A percentile compares a stretch with the other conserved stretches of the same genome.
Evolutionary conservation across 2,113 vertebrate species (phyloP).

Genomic region (Hyla sarda): DNA sequence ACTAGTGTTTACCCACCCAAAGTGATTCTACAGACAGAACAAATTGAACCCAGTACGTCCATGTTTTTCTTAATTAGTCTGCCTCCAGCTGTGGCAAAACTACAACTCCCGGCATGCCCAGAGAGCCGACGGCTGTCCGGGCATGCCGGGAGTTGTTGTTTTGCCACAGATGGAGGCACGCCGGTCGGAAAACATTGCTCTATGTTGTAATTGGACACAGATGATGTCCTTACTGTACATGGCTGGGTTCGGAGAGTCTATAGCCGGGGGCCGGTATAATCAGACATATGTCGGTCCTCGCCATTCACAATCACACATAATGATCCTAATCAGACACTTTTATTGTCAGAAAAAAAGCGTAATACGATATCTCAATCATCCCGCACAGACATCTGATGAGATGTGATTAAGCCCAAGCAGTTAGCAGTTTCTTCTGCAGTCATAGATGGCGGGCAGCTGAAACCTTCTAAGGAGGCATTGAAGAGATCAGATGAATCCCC

Average conservation of each 20-base stretch:
- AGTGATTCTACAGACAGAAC: no score
- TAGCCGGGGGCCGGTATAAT: not conserved
- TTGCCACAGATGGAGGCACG: no score
- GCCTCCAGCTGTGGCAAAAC: no score
- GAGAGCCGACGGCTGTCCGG: no score
- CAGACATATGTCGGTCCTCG: conserved; percentile 1
- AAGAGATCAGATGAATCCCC: no score
- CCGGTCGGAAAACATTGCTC: no score
- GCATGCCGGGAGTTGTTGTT: no score
- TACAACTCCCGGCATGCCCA: no score
- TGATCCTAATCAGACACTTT: conserved; percentile 36
- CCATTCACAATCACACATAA: conserved; percentile 43
- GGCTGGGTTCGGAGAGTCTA: not conserved
- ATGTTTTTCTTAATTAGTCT: no score
- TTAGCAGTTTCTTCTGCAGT: not conserved
- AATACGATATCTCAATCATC: conserved; percentile 11
- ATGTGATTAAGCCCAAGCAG: not conserved
- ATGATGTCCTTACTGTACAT: not conserved
- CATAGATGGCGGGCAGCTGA: not conserved
- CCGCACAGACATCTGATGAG: conserved; percentile 17
- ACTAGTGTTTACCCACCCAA: no score
- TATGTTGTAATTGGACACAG: not conserved
- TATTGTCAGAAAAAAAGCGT: conserved; percentile 35
- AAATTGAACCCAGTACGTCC: no score
- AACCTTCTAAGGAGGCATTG: no score